Percentiles rank a stretch among this genome's conserved stretches.
Evolutionary conservation across 1,140 invertebrate genomes (phyloP).

Genomic region (Steinernema khuongi): DNA sequence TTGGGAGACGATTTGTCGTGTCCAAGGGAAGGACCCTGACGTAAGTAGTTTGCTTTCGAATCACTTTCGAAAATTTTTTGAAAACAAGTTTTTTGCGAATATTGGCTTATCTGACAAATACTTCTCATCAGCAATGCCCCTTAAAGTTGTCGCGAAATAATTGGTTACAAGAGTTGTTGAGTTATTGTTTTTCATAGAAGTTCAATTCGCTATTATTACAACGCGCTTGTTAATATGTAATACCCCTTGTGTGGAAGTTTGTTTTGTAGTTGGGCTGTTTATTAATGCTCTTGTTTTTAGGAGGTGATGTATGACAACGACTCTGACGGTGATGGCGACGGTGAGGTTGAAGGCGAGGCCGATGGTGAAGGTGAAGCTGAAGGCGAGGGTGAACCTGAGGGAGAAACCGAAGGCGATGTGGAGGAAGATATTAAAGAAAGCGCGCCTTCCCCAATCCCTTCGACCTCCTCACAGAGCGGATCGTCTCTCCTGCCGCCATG

Average conservation of each 20-base stretch:
- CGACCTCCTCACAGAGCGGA: background rate
- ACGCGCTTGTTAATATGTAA: too few relatives aligned
- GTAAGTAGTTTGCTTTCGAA: slow-evolving; percentile 25
- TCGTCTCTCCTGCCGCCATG: slow-evolving; percentile 71
- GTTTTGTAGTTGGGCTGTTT: background rate
- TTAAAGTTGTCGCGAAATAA: too few relatives aligned
- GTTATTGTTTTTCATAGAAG: too few relatives aligned
- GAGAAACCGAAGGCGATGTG: slow-evolving; percentile 68
- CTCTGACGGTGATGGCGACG: slow-evolving; percentile 26
- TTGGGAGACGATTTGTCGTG: slow-evolving; percentile 99
- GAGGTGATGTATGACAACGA: slow-evolving; percentile 71
- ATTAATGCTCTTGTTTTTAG: background rate
- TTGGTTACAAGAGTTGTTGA: too few relatives aligned
- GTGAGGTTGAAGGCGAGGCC: slow-evolving; percentile 83
- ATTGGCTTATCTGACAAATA: too few relatives aligned
- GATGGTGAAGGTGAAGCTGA: slow-evolving; percentile 83
- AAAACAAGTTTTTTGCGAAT: too few relatives aligned
- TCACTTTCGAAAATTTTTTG: slow-evolving; percentile 14
- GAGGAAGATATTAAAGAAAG: background rate
- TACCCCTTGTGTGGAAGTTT: background rate
- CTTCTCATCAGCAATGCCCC: too few relatives aligned
- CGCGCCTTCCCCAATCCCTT: background rate
- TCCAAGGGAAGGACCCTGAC: slow-evolving; percentile 60
- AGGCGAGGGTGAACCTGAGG: slow-evolving; percentile 63
- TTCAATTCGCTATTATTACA: too few relatives aligned